These are phyloP conservation scores for Tenebrio molitor DNA, from an alignment of 1,140 invertebrate species.

Conservation along the genomic window DNA sequence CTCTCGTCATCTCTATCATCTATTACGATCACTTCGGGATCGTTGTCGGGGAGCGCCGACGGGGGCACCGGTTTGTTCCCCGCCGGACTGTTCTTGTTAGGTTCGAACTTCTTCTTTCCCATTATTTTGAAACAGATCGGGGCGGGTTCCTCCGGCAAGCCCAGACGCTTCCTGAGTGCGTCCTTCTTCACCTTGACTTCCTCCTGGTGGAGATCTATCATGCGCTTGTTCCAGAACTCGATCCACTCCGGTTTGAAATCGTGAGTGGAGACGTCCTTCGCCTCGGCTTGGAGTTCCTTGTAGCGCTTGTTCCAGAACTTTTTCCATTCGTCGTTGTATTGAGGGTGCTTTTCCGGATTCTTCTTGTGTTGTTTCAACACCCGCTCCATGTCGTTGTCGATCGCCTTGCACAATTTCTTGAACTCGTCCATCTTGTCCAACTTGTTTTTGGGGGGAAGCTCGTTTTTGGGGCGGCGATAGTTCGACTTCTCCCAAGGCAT, in stretches of 20 bases:
- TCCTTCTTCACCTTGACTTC: constrained; percentile 74
- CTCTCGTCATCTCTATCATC: constrained; percentile 62
- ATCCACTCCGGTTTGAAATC: constrained; percentile 92
- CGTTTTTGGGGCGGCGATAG: constrained; percentile 10
- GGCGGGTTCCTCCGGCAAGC: constrained; percentile 61
- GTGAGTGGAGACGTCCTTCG: constrained; percentile 81
- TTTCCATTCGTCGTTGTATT: constrained; percentile 90
- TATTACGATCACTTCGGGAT: constrained; percentile 63
- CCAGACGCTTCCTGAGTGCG: constrained; percentile 65
- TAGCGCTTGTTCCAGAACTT: constrained; percentile 75
- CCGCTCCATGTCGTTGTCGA: constrained; percentile 70
- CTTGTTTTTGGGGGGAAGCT: constrained; percentile 36
- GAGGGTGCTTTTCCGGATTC: constrained; percentile 88
- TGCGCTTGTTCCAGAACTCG: constrained; percentile 82
- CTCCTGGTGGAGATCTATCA: constrained; percentile 81
- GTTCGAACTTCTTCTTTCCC: constrained; percentile 48
- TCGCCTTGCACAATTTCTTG: constrained; percentile 63
- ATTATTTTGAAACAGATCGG: constrained; percentile 64
- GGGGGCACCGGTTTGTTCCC: constrained; percentile 53
- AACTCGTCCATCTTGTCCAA: constrained; percentile 62
- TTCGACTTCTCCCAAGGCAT: constrained; percentile 59
- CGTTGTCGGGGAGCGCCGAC: constrained; percentile 62
- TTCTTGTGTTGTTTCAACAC: constrained; percentile 81
- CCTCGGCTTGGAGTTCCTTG: constrained; percentile 83
- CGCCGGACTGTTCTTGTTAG: constrained; percentile 34